Percentiles rank a stretch among this genome's conserved stretches.
These are phyloP conservation scores for Aleadryas rufinucha DNA, from an alignment of 2,113 vertebrate genomes.

Conservation along the genomic window DNA sequence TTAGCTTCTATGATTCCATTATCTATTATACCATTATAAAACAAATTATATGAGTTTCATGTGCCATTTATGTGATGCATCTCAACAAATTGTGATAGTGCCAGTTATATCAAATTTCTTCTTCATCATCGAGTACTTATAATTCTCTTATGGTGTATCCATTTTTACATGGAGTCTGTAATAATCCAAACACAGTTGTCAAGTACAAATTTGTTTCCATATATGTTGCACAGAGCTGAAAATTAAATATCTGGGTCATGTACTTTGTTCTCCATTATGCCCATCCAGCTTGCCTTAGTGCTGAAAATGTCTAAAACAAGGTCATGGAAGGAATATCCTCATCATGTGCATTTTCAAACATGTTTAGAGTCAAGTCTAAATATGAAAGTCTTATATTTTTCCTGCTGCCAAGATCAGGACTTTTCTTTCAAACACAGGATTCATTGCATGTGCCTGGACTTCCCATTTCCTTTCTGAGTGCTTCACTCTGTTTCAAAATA, in stretches of 20 bases:
- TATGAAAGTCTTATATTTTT: neutral
- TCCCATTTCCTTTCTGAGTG: neutral
- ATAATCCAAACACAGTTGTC: neutral
- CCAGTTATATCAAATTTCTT: neutral
- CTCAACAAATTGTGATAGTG: neutral
- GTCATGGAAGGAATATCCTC: neutral
- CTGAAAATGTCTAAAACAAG: neutral
- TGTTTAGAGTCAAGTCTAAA: neutral
- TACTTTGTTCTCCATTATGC: neutral
- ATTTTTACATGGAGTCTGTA: neutral
- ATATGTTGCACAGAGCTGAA: neutral
- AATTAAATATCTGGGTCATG: accelerated
- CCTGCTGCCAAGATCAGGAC: neutral
- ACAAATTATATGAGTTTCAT: neutral
- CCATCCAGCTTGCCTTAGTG: neutral
- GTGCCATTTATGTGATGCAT: neutral
- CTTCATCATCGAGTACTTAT: accelerated
- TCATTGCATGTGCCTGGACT: neutral
- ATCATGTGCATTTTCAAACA: neutral
- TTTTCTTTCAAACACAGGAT: neutral
- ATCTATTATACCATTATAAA: neutral
- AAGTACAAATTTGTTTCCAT: neutral
- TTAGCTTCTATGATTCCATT: neutral
- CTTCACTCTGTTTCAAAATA: neutral
- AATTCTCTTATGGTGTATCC: neutral